phyloP scores from a whole-genome alignment of 1,140 invertebrate genomes.

The Cydia fagiglandana region DNA sequence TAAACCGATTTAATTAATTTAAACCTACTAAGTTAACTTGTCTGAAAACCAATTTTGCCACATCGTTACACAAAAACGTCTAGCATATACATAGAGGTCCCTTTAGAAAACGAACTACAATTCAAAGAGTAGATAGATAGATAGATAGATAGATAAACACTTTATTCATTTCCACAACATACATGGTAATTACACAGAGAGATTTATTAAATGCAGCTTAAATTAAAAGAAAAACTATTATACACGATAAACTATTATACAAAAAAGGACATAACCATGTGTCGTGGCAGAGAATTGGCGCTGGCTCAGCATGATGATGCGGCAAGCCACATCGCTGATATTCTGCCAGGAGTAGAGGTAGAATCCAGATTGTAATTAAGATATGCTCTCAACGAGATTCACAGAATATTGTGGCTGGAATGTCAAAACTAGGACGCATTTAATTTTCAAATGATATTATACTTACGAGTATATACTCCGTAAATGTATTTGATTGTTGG shows the following conservation, averaged over 20 bases:
- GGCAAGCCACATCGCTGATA: no score
- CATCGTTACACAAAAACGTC: not conserved
- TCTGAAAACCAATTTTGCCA: not conserved
- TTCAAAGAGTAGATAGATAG: not conserved
- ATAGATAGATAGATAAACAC: not conserved
- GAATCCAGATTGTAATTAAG: slow-evolving; percentile 4
- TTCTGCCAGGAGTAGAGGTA: no score
- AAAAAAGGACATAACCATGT: no score
- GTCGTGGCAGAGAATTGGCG: no score
- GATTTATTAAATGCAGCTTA: no score
- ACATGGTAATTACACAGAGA: no score
- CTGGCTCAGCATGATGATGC: no score
- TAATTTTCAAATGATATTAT: not conserved
- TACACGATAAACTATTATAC: no score
- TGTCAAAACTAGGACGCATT: not conserved
- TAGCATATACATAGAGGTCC: not conserved
- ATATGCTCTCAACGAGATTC: not conserved
- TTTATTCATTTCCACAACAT: no score
- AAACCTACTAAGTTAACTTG: not conserved
- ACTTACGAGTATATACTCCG: no score
- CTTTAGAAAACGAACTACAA: slow-evolving; percentile 8
- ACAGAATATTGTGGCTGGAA: not conserved
- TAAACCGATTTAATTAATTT: not conserved
- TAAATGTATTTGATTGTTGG: not conserved
- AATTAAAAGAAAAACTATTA: no score